These are phyloP conservation scores for Thereva unica DNA, from an alignment of 2,888 invertebrate genomes.

Conservation along the genomic window DNA sequence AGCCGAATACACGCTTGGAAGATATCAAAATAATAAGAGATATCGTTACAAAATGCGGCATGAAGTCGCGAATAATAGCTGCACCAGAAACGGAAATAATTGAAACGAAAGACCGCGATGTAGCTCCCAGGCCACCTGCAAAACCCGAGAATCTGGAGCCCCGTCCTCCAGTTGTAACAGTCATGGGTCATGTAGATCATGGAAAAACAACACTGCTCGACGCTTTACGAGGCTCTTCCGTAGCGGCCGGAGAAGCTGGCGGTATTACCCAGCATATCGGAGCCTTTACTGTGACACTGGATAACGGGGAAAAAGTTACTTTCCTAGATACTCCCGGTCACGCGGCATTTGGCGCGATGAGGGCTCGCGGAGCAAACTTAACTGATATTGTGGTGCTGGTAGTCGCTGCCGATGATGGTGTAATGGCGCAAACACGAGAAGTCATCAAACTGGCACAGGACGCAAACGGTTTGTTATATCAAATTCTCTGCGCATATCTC, in stretches of 20 bases:
- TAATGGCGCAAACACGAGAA: slow-evolving; percentile 96
- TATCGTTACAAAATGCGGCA: slow-evolving; percentile 71
- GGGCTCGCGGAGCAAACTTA: slow-evolving; percentile 88
- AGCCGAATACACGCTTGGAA: slow-evolving; percentile 64
- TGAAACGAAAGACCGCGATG: slow-evolving; percentile 60
- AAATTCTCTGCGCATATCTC: background rate
- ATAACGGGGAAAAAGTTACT: slow-evolving; percentile 78
- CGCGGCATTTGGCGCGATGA: slow-evolving; percentile 94
- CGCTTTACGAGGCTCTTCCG: slow-evolving; percentile 78
- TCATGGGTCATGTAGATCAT: slow-evolving; percentile 99
- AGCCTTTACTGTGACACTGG: slow-evolving; percentile 81
- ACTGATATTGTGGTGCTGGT: slow-evolving; percentile 96
- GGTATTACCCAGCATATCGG: slow-evolving; percentile 99
- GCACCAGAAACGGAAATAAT: slow-evolving; percentile 51
- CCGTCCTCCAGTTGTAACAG: slow-evolving; percentile 92
- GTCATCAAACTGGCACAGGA: slow-evolving; percentile 84
- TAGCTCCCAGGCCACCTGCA: slow-evolving; percentile 67
- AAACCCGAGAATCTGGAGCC: slow-evolving; percentile 66
- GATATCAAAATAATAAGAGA: slow-evolving; percentile 69
- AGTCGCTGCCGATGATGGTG: slow-evolving; percentile 98
- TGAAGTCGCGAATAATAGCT: slow-evolving; percentile 63
- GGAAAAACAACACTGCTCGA: slow-evolving; percentile 98
- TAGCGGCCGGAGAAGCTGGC: slow-evolving; percentile 92
- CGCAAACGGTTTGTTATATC: slow-evolving; percentile 64
- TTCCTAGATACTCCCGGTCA: slow-evolving; percentile 99